Evolutionary conservation across 1,140 invertebrate genomes (phyloP).

Genomic region (Bombyx mandarina): DNA sequence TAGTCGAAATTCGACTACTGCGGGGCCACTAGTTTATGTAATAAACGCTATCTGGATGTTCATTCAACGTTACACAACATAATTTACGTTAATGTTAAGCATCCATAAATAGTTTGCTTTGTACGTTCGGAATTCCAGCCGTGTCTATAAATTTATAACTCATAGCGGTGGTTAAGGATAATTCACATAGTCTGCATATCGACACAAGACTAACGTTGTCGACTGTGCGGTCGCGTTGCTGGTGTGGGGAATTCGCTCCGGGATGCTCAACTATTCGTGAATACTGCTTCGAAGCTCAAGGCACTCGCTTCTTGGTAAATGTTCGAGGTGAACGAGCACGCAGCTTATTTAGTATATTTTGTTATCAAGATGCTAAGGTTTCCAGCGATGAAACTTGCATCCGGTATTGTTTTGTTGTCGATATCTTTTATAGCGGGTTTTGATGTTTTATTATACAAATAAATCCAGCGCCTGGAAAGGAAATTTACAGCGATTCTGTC

Average conservation of each 20-base stretch:
- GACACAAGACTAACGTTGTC: constrained; percentile 33
- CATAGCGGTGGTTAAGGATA: constrained; percentile 32
- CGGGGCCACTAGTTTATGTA: neutral
- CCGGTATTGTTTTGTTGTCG: too few relatives aligned
- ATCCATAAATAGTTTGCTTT: constrained; percentile 1
- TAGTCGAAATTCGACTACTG: too few relatives aligned
- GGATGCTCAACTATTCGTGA: constrained; percentile 31
- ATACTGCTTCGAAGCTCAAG: constrained; percentile 5
- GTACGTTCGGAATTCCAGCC: constrained; percentile 16
- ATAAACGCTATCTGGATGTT: neutral
- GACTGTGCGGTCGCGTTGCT: constrained; percentile 25
- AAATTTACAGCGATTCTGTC: too few relatives aligned
- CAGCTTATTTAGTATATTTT: too few relatives aligned
- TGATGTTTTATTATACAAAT: too few relatives aligned
- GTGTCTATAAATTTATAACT: constrained; percentile 38
- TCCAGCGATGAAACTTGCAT: too few relatives aligned
- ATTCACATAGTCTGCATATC: constrained; percentile 44
- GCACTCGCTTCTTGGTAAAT: constrained; percentile 12
- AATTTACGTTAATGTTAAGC: neutral
- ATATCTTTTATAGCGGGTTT: too few relatives aligned
- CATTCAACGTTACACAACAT: neutral
- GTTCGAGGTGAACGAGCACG: constrained; percentile 7
- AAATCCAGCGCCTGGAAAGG: too few relatives aligned
- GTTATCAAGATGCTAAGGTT: too few relatives aligned
- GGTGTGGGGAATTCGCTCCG: constrained; percentile 15